Evolutionary conservation across 2,888 invertebrate species (phyloP), one percentile per base, ranked within the genome.

Genomic region (Pollenia angustigena): DNA sequence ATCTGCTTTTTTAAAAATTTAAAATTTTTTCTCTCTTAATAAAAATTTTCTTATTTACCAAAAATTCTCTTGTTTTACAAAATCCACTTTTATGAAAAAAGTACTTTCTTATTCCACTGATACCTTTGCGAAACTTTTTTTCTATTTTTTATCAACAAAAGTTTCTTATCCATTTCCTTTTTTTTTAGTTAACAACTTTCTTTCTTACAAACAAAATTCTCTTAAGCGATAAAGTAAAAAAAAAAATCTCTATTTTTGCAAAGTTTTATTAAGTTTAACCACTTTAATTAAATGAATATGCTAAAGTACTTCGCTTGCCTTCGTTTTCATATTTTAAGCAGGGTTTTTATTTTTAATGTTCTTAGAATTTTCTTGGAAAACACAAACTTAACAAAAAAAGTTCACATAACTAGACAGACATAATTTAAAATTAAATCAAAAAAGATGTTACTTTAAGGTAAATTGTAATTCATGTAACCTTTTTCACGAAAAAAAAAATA

Each of bases 251-350:
- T 10, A 23, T 56, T 56, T 11, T 56, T 4, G 56, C 56, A 56
- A 32, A 58, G 56, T 18, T 56, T 56, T 56, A 18, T 11, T 14
- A 40, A 58, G 14, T 40, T 58, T 40, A 58, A 64, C 18, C 71
- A 8, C 18, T 44, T 42, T 56, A 72, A 72, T 40, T 72, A 72
- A 54, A 72, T 64, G 16, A 64, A 64, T 18, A 64, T 46, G 23
- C 58, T 14, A 46, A 64, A 64, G 18, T 23, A 23, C 46, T 46
- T 44, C 18, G 18, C 14, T 23, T 18, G 44, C 18, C 32, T 32
- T 46, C 12, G 46, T 23, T 44, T 6, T 12, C 14, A 40, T 32
- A 4, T 40, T 9, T 62, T 42, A 4, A 46, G 12, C 44, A 16
- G 42, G 42, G 23, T 18, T 7, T 12, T 14, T 58, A 8, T 46